Evolutionary conservation across 2,797 vertebrate genomes (phyloP), one percentile per base, ranked within the genome.

Genomic region (Zonotrichia albicollis): DNA sequence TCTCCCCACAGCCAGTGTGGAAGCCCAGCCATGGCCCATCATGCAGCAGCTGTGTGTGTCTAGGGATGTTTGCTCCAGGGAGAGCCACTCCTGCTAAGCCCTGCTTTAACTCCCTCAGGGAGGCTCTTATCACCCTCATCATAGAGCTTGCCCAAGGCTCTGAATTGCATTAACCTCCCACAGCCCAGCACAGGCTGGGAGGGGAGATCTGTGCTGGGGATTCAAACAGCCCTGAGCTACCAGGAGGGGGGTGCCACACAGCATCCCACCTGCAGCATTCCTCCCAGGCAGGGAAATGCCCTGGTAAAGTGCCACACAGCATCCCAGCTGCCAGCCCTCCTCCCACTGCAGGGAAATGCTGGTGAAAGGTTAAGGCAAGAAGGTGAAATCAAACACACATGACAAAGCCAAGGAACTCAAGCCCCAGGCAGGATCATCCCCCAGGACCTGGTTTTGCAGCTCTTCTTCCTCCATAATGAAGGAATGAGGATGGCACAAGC

Each of bases 21-120:
- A 65, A 38, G 54, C 27, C 21, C n/a, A 30, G 65, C 15, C 8
- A 48, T 0, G 34, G n/a, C 54, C 32, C 55, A 1, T 26, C 53
- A 46, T 0, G 0, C 10, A 40, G 54, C 0, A 2, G 54, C 58
- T 11, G 16, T 4, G 3, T n/a, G 38, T 45, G 43, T 43, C 65
- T 9, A 21, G 43, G 84, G 67, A 29, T 72, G 15, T 64, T 34
- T 83, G 61, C 53, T 70, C 29, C 0, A 61, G 50, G 40, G 29
- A 60, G 14, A 77, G 61, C 27, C 0, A 5, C 70, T 86, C 50
- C 65, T 42, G 79, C 57, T 77, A 77, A 95, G 57, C 68, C 54
- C 64, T 80, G 50, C 20, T 54, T 75, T 78, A 74, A 87, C 67
- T 91, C 73, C 29, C 58, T 62, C 68, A 0, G 1, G 0, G 2